phyloP scores from a whole-genome alignment of 2,888 invertebrate genomes.

The Odontocolon sp. region DNA sequence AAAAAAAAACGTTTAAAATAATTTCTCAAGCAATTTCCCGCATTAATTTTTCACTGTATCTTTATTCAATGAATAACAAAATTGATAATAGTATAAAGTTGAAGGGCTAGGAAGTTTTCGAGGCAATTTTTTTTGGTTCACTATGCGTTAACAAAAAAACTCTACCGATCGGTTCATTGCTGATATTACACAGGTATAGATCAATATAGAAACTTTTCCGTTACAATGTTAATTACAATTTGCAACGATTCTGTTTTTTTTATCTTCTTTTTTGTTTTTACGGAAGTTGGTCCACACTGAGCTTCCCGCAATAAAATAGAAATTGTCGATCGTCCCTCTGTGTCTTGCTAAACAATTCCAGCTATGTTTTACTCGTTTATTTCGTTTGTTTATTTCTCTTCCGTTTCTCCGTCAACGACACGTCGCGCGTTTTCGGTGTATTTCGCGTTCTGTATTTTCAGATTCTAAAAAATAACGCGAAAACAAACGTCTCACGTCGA shows the following conservation, averaged over 20 bases:
- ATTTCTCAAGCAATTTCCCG: not conserved
- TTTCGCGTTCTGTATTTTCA: conserved; percentile 2
- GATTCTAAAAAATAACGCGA: conserved; percentile 21
- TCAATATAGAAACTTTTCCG: conserved; percentile 64
- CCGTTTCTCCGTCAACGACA: not conserved
- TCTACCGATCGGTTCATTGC: conserved; percentile 48
- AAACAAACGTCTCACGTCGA: conserved; percentile 14
- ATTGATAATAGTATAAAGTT: conserved; percentile 70
- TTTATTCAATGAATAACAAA: conserved; percentile 71
- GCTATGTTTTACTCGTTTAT: conserved; percentile 23
- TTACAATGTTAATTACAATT: conserved; percentile 36
- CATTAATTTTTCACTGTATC: conserved; percentile 63
- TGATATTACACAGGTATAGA: conserved; percentile 55
- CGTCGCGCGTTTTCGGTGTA: not conserved
- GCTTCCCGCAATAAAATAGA: conserved; percentile 53
- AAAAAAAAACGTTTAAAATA: too few relatives aligned
- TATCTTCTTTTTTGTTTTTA: conserved; percentile 39
- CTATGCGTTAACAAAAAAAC: conserved; percentile 61
- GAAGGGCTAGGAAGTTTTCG: conserved; percentile 61
- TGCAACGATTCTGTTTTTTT: conserved; percentile 38
- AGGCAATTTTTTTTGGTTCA: conserved; percentile 59
- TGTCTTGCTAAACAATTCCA: conserved; percentile 42
- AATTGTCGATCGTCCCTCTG: conserved; percentile 37
- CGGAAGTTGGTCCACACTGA: conserved; percentile 62
- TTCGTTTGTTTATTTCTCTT: not conserved